Conservation (phyloP, 2,113 vertebrate species). For the Pelecanus crispus region DNA sequence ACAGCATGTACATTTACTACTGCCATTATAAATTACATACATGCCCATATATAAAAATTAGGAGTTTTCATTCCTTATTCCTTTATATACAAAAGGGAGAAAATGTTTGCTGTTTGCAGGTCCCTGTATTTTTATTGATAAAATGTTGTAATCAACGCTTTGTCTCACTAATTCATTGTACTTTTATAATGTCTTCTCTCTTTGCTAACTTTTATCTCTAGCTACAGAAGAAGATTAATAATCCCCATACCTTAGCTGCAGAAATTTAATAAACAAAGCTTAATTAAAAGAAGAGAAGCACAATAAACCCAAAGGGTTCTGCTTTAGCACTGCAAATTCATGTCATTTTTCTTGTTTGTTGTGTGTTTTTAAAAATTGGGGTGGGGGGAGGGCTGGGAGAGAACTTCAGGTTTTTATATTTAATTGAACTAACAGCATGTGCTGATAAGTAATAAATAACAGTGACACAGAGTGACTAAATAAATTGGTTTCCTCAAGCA, state of each 20-base stretch:
- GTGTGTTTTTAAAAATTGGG: conserved; percentile 39
- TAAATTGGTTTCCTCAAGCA: conserved; percentile 85
- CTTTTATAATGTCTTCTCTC: conserved; percentile 28
- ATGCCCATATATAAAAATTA: background rate
- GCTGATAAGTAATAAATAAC: conserved; percentile 92
- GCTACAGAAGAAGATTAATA: conserved; percentile 51
- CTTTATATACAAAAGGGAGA: background rate
- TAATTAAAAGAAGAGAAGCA: conserved; percentile 56
- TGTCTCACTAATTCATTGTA: background rate
- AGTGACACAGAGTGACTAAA: conserved; percentile 79
- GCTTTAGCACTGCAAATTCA: conserved; percentile 35
- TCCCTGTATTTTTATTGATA: conserved; percentile 4
- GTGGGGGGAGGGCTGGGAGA: background rate
- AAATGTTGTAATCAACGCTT: background rate
- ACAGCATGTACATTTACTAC: background rate
- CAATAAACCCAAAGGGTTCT: conserved; percentile 45
- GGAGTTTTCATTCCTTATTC: background rate
- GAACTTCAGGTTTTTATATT: conserved; percentile 72
- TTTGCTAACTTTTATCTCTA: conserved; percentile 44
- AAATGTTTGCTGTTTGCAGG: background rate
- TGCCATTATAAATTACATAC: background rate
- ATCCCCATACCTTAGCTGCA: conserved; percentile 26
- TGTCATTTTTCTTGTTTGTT: conserved; percentile 56
- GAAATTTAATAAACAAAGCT: conserved; percentile 56
- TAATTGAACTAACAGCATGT: conserved; percentile 84